phyloP scores from a whole-genome alignment of 2,113 vertebrate genomes.

The Glaucomys volans region DNA sequence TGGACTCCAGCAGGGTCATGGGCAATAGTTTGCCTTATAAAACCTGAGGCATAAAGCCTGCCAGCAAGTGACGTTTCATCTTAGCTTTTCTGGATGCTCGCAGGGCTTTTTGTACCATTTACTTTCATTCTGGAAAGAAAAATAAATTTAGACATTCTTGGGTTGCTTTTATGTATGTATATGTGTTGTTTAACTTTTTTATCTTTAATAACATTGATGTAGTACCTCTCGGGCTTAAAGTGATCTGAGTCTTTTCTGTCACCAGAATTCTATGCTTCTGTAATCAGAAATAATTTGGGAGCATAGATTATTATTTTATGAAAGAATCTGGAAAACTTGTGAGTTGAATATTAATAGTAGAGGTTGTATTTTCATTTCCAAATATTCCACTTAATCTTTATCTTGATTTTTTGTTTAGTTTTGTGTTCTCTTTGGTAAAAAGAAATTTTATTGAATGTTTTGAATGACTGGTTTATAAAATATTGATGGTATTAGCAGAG shows the following conservation, averaged over 20 bases:
- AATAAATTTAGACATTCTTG: background rate
- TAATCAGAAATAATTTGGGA: background rate
- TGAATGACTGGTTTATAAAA: slow-evolving; percentile 26
- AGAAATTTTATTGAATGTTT: background rate
- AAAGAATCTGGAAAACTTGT: background rate
- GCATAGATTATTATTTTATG: background rate
- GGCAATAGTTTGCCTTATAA: background rate
- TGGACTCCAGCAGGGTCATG: background rate
- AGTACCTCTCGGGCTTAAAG: background rate
- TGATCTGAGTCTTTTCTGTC: background rate
- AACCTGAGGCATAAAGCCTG: background rate
- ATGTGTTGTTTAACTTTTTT: background rate
- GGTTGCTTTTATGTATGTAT: background rate
- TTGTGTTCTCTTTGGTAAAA: background rate
- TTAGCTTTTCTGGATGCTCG: background rate
- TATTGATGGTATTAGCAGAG: background rate
- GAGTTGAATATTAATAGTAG: background rate
- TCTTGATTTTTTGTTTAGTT: slow-evolving; percentile 6
- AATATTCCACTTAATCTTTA: background rate
- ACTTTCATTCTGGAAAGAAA: background rate
- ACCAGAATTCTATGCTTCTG: background rate
- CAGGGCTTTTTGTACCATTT: background rate
- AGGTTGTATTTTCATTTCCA: background rate
- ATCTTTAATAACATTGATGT: background rate
- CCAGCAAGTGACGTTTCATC: background rate